Evolutionary conservation across 2,888 invertebrate genomes (phyloP), one percentile per base, ranked within the genome.

Genomic region (Lithosia quadra): DNA sequence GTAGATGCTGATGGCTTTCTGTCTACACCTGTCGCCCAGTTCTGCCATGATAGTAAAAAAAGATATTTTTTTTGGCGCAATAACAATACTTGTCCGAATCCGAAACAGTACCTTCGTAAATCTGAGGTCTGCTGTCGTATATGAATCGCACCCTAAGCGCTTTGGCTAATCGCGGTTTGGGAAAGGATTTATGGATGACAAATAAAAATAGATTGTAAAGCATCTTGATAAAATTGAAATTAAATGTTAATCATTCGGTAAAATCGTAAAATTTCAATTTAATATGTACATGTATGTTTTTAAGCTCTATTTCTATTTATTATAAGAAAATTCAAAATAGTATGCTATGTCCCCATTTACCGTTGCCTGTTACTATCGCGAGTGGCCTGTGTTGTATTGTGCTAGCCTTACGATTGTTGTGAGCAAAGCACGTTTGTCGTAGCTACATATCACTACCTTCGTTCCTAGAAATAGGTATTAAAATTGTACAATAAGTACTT

Each of bases 371-470:
- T 9, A 9, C 1, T n/a, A 9, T 49, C 15, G 28, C 1, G 11
- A 36, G 21, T 33, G 13, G 21, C 63, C 55, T 34, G 33, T 33
- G 13, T 63, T 22, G 33, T 33, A 8, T 63, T 22, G 34, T 22
- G 55, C 22, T 22, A 15, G 55, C 55, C 55, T 63, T 53, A 65
- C 43, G 61, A 68, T 15, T 69, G 65, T 76, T 70, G 69, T 72
- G 74, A 56, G 36, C 18, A 55, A 49, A 74, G 72, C 79, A 75
- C 78, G 65, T 73, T 72, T 76, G 74, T 67, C 59, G 63, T 78
- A 75, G 74, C 67, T 69, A 81, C 82, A 82, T 81, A 81, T 82
- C 81, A 82, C 73, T 72, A 61, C 71, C 65, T 68, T 72, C 36
- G 63, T 65, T 72, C 10, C 56, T 76, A 80, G 49, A 68, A n/a